Base-by-base conservation (phyloP, 1,140 invertebrate genomes). In the Bombus consobrinus region DNA sequence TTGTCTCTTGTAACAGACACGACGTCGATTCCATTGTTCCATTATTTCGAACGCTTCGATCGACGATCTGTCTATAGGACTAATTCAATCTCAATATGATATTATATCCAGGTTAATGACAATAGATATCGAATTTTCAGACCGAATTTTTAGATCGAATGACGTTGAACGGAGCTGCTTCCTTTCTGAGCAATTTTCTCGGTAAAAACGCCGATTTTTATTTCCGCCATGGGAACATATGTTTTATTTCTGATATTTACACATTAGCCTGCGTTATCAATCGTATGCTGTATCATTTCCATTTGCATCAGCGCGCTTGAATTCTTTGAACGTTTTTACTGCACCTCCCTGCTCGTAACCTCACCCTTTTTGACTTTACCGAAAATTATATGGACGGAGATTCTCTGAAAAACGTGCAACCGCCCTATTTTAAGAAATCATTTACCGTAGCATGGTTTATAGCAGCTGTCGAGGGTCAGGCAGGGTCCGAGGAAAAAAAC, bases 1-100 rank as follows among this genome's bases (percentile, higher is more conserved):
- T 69, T 9, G 12, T 39, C 10, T 69, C 1, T 13, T 0, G 2
- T 37, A 1, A 28, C 12, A 39, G 22, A 5, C 2, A 13, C 18
- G 25, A 37, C 13, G 13, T 57, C 25, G 43, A 41, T 15, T 41
- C 9, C 9, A 34, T 39, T 3, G 1, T 69, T 18, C 8, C 47
- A 43, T 83, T 69, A 69, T 87, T 64, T 72, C 28, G 66, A 87
- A 18, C 25, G 37, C 85, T 43, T 72, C 32, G 76, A 87, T 9
- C 18, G 37, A 28, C 37, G 32, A 64, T 34, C 18, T 18, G 37
- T 57, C 43, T 13, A 37, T 10, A 13, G 13, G 37, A 34, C 41
- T 62, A 57, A 59, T 18, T n/a, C 32, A 34, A 74, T 32, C 62
- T 81, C 62, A 74, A 59, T 81, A 13, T 22, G 53, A 43, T 73